Evolutionary conservation across 2,113 vertebrate genomes (phyloP).

Genomic region (Oenanthe oenanthe): DNA sequence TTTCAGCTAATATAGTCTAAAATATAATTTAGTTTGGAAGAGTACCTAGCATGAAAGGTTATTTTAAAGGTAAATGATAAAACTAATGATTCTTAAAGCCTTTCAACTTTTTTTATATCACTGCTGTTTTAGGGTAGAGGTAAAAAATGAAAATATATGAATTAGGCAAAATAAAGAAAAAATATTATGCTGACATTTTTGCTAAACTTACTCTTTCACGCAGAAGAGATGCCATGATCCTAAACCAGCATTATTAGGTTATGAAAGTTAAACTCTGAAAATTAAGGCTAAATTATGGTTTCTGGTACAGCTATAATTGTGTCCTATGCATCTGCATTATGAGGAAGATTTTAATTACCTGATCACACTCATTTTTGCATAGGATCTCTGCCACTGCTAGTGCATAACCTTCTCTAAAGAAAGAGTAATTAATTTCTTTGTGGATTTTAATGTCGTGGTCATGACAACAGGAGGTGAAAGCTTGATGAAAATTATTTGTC

Average conservation of each 20-base stretch:
- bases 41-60: not conserved
- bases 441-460: not conserved
- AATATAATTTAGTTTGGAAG: not conserved
- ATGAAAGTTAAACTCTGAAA: not conserved
- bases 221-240: not conserved
- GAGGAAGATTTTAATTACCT: not conserved
- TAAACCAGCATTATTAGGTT: not conserved
- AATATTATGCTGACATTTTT: not conserved
- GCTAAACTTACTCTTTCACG: not conserved
- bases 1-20: not conserved
- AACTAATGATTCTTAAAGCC: not conserved
- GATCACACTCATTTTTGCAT: not conserved
- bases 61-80: not conserved
- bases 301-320: not conserved
- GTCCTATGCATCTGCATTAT: not conserved
- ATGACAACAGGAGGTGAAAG: not conserved
- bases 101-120: not conserved
- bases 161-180: not conserved
- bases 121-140: not conserved
- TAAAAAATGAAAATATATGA: not conserved
- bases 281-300: not conserved
- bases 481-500: not conserved
- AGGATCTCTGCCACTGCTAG: not conserved
- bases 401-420: not conserved
- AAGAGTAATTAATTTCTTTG: not conserved